phyloP scores from a whole-genome alignment of 2,797 vertebrate genomes.

The Remorina albescens region DNA sequence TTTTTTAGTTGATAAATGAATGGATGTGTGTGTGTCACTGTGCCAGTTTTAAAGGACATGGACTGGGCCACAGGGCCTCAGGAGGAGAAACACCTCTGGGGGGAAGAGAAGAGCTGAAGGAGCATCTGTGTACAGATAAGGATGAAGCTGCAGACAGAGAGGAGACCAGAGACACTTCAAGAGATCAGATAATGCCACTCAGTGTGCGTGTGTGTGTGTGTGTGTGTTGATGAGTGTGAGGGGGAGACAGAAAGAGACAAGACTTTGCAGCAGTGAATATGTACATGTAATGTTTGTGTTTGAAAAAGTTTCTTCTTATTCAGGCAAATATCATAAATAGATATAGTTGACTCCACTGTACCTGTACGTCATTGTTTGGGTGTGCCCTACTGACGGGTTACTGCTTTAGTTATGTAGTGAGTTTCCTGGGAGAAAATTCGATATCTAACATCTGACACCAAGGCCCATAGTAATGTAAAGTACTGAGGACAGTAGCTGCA shows the following conservation, averaged over 20 bases:
- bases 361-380: neutral
- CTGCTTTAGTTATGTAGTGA: too few species aligned
- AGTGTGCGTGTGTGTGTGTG: constrained; percentile 43
- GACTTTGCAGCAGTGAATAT: neutral
- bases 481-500: too few species aligned
- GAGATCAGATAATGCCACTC: constrained; percentile 70
- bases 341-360: neutral
- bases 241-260: neutral
- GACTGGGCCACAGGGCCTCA: constrained; percentile 6
- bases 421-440: too few species aligned
- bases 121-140: constrained; percentile 79
- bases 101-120: constrained; percentile 30
- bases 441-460: too few species aligned
- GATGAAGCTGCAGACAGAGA: constrained; percentile 81
- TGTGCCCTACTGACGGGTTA: too few species aligned
- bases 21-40: constrained; percentile 1
- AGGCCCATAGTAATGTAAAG: too few species aligned
- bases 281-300: neutral
- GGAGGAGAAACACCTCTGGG: constrained; percentile 33
- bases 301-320: neutral
- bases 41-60: constrained; percentile 6
- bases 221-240: constrained; percentile 20
- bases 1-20: too few species aligned
- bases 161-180: constrained; percentile 83
- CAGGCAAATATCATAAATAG: neutral